phyloP scores from a whole-genome alignment of 2,888 invertebrate species.

The Tipula vernalis region DNA sequence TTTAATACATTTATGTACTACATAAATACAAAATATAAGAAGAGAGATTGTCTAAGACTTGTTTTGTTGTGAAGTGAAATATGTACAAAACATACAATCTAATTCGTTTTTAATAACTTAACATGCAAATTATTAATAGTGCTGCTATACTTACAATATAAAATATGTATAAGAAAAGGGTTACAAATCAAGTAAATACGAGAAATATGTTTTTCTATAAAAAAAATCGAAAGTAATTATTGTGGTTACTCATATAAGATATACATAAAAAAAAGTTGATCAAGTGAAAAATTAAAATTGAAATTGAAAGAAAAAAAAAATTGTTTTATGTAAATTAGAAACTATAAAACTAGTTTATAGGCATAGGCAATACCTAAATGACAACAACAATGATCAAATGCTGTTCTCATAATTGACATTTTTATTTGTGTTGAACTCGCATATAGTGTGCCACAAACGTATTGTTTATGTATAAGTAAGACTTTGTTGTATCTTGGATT shows the following conservation, averaged over 20 bases:
- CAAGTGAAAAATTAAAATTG: not conserved
- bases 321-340: not conserved
- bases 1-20: not conserved
- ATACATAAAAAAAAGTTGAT: not conserved
- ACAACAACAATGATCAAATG: not conserved
- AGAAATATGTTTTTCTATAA: not conserved
- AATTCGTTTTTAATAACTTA: not conserved
- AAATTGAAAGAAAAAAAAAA: not conserved
- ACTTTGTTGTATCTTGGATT: not conserved
- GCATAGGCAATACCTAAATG: not conserved
- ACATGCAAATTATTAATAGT: not conserved
- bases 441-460: not conserved
- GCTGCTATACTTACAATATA: not conserved
- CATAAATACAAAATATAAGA: not conserved
- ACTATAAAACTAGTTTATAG: not conserved
- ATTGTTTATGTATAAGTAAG: not conserved
- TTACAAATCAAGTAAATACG: not conserved
- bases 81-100: not conserved
- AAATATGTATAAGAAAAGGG: not conserved
- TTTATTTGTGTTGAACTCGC: not conserved
- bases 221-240: not conserved
- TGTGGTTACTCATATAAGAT: not conserved
- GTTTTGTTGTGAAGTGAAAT: not conserved
- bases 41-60: not conserved
- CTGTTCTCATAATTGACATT: not conserved